Base-by-base conservation (phyloP, 2,797 vertebrate genomes). In the Pelobates cultripes region DNA sequence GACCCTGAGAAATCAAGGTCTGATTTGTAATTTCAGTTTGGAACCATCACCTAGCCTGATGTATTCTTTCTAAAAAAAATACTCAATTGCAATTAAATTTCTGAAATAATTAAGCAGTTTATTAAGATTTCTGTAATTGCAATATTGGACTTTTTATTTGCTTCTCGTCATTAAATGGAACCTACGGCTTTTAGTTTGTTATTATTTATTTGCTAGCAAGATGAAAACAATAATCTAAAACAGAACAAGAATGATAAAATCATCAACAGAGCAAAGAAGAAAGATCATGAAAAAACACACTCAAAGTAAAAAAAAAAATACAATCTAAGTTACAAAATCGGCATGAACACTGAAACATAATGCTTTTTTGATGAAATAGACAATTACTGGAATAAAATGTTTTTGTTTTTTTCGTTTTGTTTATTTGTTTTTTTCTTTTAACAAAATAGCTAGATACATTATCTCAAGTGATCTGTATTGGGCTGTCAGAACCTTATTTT, bases 1-100 rank as follows among this genome's bases (percentile, higher is more conserved):
- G 85, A 87, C 84, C 84, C 87, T 84, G 86, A 86, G 85, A 84
- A 80, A 77, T 79, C 43, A 3, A 4, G 73, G 78, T 69, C 53
- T 0, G 0, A 28, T 5, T 43, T 44, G 70, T 55, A 10, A 63
- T 67, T 83, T 82, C 73, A 70, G 40, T 57, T 43, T 64, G 63
- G 70, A 74, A 61, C 63, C 74, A 57, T 74, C 55, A 69, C 63
- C 47, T 73, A 14, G 47, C 40, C 7, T 68, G 12, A 41, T 14
- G 28, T 63, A 51, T 73, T 28, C 47, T 28, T 43, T 63, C 40
- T 3, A 43, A 8, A 53, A 9, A 4, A 72, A 47, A 79, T 10
- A 28, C 72, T 5, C 41, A 73, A n/a, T 17, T 64, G 61, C 61
- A 64, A 40, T 64, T 64, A 64, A 64, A 64, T 40, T 64, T 7